Evolutionary conservation across 2,113 vertebrate species (phyloP), one percentile per base, ranked within the genome.

Genomic region (Neolamprologus brichardi): DNA sequence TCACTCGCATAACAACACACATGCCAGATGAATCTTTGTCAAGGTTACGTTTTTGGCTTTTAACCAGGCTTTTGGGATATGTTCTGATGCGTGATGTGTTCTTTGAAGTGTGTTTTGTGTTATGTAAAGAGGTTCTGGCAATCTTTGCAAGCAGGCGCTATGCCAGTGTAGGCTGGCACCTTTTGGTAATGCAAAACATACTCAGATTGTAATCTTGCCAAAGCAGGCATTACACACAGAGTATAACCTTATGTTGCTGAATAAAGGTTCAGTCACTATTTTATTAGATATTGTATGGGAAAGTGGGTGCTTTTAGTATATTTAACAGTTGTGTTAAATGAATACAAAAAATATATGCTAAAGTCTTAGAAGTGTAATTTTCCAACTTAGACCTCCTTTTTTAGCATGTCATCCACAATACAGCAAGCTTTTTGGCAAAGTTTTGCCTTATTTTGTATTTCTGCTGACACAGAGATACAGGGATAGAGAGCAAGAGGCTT

Each of bases 391-490:
- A 79, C 13, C 17, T 80, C 82, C 72, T 30, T 30, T 34, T 82
- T 25, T 17, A 54, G 14, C 79, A 80, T 14, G 7, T 80, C 46
- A 34, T 87, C 41, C 52, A 28, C 34, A 51, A 32, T 51, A 32
- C 20, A 86, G 25, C 44, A 5, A 64, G 75, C 88, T 67, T 32
- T 79, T 62, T 79, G 78, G 81, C 84, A 79, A 52, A 79, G 78
- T 84, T 88, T 79, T 67, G 70, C 39, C 25, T 58, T 32, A 49
- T 88, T 84, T 89, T 44, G 37, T 84, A 11, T 89, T 94, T 87
- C 53, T 94, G 92, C 92, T 94, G 94, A 95, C 88, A 23, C 60
- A 67, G 67, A 84, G 23, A 88, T 89, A 85, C 49, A 79, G 15
- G 23, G 58, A 70, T 83, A 17, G 39, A 64, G 72, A 85, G 79